A percentile compares a stretch with the other conserved stretches of the same genome.
phyloP scores from a whole-genome alignment of 2,888 invertebrate genomes.

The Drosophila formosana region DNA sequence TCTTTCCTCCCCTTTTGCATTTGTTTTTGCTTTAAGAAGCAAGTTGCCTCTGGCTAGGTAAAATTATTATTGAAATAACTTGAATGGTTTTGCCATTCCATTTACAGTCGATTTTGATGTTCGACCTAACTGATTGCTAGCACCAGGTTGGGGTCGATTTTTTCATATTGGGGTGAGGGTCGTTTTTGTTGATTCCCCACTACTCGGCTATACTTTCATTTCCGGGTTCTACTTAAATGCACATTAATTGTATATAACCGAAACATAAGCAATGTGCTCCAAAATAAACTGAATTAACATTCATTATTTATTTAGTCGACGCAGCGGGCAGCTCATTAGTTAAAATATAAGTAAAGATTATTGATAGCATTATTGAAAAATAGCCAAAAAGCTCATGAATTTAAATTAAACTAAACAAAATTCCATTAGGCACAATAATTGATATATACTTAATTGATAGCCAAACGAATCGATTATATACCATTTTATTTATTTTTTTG shows the following conservation, averaged over 20 bases:
- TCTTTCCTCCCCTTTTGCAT: not conserved
- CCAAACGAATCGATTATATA: too few species aligned
- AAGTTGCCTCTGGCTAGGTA: conserved; percentile 29
- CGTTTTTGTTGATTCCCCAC: not conserved
- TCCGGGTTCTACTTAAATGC: conserved; percentile 29
- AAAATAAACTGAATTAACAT: conserved; percentile 41
- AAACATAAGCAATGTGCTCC: not conserved
- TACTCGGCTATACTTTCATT: conserved; percentile 6
- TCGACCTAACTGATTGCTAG: conserved; percentile 59
- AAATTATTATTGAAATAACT: conserved; percentile 53
- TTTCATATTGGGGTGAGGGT: conserved; percentile 5
- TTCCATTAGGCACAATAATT: conserved; percentile 6
- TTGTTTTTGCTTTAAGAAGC: not conserved
- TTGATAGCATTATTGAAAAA: conserved; percentile 60
- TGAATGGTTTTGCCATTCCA: conserved; percentile 29
- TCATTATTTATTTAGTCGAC: conserved; percentile 55
- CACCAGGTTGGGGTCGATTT: conserved; percentile 15
- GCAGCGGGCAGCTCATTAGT: conserved; percentile 57
- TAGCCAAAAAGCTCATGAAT: conserved; percentile 29
- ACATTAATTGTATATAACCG: conserved; percentile 7
- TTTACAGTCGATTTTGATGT: conserved; percentile 25
- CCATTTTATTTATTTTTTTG: not conserved
- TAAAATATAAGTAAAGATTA: conserved; percentile 54
- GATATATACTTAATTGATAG: not conserved
- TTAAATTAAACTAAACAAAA: conserved; percentile 27